phyloP scores from a whole-genome alignment of 2,113 vertebrate species.

The Sebastes fasciatus region DNA sequence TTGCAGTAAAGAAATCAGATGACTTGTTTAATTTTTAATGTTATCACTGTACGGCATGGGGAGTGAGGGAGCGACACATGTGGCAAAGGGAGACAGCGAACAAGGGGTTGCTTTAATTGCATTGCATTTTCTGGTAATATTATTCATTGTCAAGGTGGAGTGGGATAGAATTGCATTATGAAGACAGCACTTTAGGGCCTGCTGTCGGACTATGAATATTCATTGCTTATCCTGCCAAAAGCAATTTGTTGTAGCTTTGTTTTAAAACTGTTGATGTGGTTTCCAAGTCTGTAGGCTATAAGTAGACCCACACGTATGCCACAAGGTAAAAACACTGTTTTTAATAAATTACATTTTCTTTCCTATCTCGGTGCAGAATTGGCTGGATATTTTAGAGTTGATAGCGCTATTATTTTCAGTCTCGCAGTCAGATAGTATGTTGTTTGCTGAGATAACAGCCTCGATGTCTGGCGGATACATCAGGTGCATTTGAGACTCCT shows the following conservation, averaged over 20 bases:
- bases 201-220: constrained; percentile 76
- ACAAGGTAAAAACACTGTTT: constrained; percentile 40
- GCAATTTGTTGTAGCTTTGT: constrained; percentile 68
- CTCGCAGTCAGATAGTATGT: constrained; percentile 24
- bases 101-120: constrained; percentile 71
- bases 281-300: constrained; percentile 50
- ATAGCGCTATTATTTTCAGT: constrained; percentile 31
- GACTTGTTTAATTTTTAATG: constrained; percentile 74
- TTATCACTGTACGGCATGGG: constrained; percentile 61
- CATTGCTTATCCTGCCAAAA: constrained; percentile 65
- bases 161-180: constrained; percentile 75
- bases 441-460: constrained; percentile 40
- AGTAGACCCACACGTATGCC: constrained; percentile 27
- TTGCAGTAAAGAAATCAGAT: constrained; percentile 68
- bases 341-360: constrained; percentile 35
- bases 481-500: constrained; percentile 14
- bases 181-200: constrained; percentile 74
- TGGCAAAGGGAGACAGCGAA: constrained; percentile 57
- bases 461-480: constrained; percentile 2
- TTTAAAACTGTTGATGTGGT: constrained; percentile 64
- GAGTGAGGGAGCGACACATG: constrained; percentile 44
- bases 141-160: constrained; percentile 80
- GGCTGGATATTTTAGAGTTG: constrained; percentile 18
- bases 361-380: constrained; percentile 1
- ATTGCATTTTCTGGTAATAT: constrained; percentile 75